A percentile compares a stretch with the other conserved stretches of the same genome.
These are phyloP conservation scores for Himalopsyche kuldschensis DNA, from an alignment of 2,888 invertebrate species.

Conservation along the genomic window DNA sequence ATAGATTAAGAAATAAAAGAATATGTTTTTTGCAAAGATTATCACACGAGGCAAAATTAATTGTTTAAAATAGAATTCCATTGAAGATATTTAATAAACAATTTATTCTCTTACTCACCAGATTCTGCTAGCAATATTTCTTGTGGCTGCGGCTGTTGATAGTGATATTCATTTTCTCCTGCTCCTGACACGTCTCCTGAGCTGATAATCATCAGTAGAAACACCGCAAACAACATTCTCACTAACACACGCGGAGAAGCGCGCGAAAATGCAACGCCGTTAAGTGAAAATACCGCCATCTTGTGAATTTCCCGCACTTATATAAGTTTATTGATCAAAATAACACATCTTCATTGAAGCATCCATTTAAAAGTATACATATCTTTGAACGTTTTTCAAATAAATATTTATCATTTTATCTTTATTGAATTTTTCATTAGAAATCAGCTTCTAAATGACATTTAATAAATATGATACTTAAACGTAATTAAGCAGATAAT, in stretches of 20 bases:
- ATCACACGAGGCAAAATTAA: too few species aligned
- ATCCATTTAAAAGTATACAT: neutral
- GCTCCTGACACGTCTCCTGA: neutral
- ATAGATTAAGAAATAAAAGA: too few species aligned
- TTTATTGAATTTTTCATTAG: neutral
- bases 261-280: neutral
- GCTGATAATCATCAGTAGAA: neutral
- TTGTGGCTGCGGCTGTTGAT: neutral
- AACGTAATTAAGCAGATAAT: neutral
- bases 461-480: neutral
- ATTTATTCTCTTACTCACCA: neutral
- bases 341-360: neutral
- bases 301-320: neutral
- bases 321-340: neutral
- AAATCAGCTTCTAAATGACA: neutral
- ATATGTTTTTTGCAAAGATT: too few species aligned
- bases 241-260: neutral
- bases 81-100: too few species aligned
- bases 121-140: neutral
- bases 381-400: neutral
- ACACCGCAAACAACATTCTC: neutral
- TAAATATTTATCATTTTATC: neutral
- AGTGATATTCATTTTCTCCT: neutral
- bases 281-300: neutral
- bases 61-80: too few species aligned